Base-by-base conservation (phyloP, 2,797 vertebrate species). In the Lates japonicus region DNA sequence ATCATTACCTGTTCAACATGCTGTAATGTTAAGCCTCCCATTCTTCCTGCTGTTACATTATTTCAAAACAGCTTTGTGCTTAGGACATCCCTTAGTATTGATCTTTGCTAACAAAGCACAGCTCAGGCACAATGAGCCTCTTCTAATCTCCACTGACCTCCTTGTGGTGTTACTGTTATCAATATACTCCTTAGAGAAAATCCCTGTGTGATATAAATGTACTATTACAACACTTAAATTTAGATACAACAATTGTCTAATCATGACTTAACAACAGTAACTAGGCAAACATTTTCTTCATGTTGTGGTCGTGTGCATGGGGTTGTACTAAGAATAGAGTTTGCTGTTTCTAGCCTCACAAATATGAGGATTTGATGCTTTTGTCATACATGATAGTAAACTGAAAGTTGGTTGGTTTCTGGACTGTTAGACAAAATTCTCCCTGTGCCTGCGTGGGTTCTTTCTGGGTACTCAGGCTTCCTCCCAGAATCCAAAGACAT, bases 1-100 rank as follows among this genome's bases (percentile, higher is more conserved):
- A 88, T 89, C 83, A 73, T 85, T 88, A 73, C 17, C 33, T 10
- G 49, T 69, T 80, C 41, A 82, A 70, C 48, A 44, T 35, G 33
- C 48, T 29, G 25, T 52, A 51, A 62, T 58, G 77, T 76, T 79
- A 63, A 73, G 48, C 44, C 5, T 44, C 60, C 29, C 16, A 54
- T 69, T 80, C 33, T 60, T 80, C 62, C 25, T 51, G 39, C 20
- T 52, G 65, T 69, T 52, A 62, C 59, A 70, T 69, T 76, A 63
- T 68, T 71, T 78, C 57, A 80, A 64, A 61, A 49, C 33, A 51
- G 22, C 58, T n/a, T 33, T 71, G 64, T 70, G 54, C 46, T 33
- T 6, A 42, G 68, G 63, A 72, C 44, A 70, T 49, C 61, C 68
- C 55, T 79, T 19, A 7, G 9, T 74, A 84, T 87, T 25, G 78